A percentile compares a stretch with the other conserved stretches of the same genome.
phyloP scores from a whole-genome alignment of 2,888 invertebrate species.

The Chromoteleia sp. region DNA sequence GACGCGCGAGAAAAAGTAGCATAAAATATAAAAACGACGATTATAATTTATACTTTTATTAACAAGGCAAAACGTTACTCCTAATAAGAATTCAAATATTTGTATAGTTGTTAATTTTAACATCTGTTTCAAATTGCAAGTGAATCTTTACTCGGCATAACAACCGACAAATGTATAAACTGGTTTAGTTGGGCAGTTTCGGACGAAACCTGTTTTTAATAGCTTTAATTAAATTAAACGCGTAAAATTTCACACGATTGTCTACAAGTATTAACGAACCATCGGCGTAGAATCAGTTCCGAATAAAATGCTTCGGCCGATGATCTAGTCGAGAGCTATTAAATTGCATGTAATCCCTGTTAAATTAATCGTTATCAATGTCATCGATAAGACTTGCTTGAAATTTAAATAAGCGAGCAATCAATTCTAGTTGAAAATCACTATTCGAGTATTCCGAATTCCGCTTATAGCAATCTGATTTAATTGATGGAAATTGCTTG shows the following conservation, averaged over 20 bases:
- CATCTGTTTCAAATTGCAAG: constrained; percentile 38
- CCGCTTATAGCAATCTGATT: no score
- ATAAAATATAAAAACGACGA: constrained; percentile 13
- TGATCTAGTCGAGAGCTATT: background rate
- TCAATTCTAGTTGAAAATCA: no score
- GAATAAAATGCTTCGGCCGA: constrained; percentile 5
- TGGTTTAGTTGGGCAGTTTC: constrained; percentile 60
- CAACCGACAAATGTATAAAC: constrained; percentile 52
- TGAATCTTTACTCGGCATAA: constrained; percentile 39
- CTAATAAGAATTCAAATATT: constrained; percentile 24
- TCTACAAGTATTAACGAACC: constrained; percentile 21
- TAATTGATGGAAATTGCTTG: no score
- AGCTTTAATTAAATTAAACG: constrained; percentile 63
- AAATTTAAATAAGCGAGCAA: background rate
- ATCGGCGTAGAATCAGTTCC: constrained; percentile 18
- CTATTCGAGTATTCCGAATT: no score
- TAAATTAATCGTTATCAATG: constrained; percentile 3
- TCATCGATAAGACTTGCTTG: background rate
- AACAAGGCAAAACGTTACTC: background rate
- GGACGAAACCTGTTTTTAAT: constrained; percentile 61
- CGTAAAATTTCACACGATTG: constrained; percentile 54
- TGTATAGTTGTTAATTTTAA: constrained; percentile 24
- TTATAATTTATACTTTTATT: constrained; percentile 12
- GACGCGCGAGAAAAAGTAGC: constrained; percentile 8
- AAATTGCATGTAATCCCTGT: background rate